Conservation (phyloP, 2,113 vertebrate species). For the Solenodon paradoxus region DNA sequence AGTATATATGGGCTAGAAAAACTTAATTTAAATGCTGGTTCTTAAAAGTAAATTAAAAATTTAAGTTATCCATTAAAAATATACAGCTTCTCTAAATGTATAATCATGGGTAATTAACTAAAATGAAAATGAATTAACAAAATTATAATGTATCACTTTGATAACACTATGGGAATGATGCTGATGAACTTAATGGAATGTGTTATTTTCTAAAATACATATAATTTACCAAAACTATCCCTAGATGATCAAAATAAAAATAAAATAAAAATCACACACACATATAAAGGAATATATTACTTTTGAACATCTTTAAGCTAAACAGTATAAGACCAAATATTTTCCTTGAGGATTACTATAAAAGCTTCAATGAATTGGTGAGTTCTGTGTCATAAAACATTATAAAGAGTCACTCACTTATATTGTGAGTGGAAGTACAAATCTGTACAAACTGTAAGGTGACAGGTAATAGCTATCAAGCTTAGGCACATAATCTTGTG, state of each 20-base stretch:
- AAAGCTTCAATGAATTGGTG: background rate
- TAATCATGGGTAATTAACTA: background rate
- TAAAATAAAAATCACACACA: background rate
- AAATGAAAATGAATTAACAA: background rate
- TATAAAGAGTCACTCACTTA: background rate
- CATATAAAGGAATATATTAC: background rate
- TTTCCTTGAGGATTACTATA: background rate
- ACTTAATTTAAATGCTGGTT: background rate
- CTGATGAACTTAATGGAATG: background rate
- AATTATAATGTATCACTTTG: background rate
- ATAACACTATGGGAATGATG: background rate
- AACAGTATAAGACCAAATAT: background rate
- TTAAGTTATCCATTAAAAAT: background rate
- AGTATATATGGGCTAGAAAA: background rate
- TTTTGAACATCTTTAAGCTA: background rate
- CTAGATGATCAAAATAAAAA: background rate
- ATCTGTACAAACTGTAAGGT: background rate
- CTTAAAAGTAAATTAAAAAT: background rate
- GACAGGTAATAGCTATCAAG: background rate
- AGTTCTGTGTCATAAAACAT: background rate
- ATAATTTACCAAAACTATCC: background rate
- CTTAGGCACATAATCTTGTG: background rate
- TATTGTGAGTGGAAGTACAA: background rate
- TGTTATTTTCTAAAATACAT: background rate
- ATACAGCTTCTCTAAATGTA: background rate